A percentile compares a stretch with the other conserved stretches of the same genome.
Conservation (phyloP, 2,797 vertebrate genomes). For the Melanotaenia pygmaea region DNA sequence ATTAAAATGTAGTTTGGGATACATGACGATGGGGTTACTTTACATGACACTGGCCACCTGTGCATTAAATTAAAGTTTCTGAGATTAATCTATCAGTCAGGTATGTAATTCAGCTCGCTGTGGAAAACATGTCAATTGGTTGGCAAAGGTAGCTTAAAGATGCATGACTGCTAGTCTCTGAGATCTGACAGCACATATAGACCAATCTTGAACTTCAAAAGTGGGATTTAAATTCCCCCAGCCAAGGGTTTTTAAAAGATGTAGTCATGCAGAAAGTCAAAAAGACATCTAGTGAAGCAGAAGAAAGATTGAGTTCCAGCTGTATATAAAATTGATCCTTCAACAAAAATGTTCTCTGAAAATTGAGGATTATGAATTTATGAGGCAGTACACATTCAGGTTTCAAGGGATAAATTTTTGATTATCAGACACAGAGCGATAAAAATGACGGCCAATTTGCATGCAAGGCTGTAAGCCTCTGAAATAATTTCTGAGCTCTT, state of each 20-base stretch:
- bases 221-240: constrained; percentile 56
- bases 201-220: constrained; percentile 32
- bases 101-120: too few relatives aligned
- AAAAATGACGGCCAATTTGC: constrained; percentile 25
- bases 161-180: too few relatives aligned
- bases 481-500: constrained; percentile 39
- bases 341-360: constrained; percentile 39
- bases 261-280: constrained; percentile 55
- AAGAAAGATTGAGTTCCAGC: constrained; percentile 22
- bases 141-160: too few relatives aligned
- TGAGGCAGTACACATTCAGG: constrained; percentile 33
- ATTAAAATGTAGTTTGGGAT: constrained; percentile 13
- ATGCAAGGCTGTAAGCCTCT: constrained; percentile 35
- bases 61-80: constrained; percentile 49
- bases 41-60: background rate
- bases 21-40: constrained; percentile 11
- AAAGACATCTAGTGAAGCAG: constrained; percentile 29
- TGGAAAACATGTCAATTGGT: too few relatives aligned
- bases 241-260: constrained; percentile 59
- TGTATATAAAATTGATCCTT: constrained; percentile 50
- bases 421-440: constrained; percentile 38
- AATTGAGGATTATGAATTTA: constrained; percentile 46
- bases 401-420: constrained; percentile 27
- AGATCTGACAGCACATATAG: too few relatives aligned
- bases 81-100: constrained; percentile 56